Percentiles rank a stretch among this genome's conserved stretches.
These are phyloP conservation scores for Linnaemya tessellans DNA, from an alignment of 2,888 invertebrate genomes.

Conservation along the genomic window DNA sequence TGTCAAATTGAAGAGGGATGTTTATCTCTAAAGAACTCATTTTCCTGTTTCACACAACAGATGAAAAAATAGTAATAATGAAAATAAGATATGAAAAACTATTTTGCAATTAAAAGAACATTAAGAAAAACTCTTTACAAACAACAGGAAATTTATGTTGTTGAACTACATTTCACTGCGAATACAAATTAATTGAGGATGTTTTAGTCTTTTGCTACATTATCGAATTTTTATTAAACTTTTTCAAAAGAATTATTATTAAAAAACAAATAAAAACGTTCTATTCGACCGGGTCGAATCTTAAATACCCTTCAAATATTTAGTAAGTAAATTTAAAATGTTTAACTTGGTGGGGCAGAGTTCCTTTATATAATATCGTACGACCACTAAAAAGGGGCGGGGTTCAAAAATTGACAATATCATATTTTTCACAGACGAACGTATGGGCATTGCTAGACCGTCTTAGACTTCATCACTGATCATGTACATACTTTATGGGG, in stretches of 20 bases:
- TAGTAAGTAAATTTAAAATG: no score
- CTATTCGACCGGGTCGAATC: no score
- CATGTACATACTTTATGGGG: no score
- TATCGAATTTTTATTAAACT: background rate
- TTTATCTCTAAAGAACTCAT: constrained; percentile 40
- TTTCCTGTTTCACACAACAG: constrained; percentile 2
- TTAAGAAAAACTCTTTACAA: constrained; percentile 34
- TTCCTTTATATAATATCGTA: no score
- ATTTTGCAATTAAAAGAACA: constrained; percentile 58
- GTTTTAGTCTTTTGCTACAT: background rate
- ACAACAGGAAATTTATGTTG: constrained; percentile 60
- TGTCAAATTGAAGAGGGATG: constrained; percentile 59
- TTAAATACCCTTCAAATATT: no score
- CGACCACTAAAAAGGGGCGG: no score
- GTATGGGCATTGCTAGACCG: no score
- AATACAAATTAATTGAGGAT: constrained; percentile 36
- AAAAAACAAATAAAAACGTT: no score
- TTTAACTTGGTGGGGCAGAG: no score
- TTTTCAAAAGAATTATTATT: background rate
- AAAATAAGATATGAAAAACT: constrained; percentile 19
- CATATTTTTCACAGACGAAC: no score
- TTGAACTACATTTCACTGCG: constrained; percentile 16
- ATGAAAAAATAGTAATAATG: background rate
- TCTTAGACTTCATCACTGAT: no score
- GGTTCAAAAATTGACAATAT: no score